Evolutionary conservation across 2,113 vertebrate genomes (phyloP), one percentile per base, ranked within the genome.

Genomic region (Trichechus manatus): DNA sequence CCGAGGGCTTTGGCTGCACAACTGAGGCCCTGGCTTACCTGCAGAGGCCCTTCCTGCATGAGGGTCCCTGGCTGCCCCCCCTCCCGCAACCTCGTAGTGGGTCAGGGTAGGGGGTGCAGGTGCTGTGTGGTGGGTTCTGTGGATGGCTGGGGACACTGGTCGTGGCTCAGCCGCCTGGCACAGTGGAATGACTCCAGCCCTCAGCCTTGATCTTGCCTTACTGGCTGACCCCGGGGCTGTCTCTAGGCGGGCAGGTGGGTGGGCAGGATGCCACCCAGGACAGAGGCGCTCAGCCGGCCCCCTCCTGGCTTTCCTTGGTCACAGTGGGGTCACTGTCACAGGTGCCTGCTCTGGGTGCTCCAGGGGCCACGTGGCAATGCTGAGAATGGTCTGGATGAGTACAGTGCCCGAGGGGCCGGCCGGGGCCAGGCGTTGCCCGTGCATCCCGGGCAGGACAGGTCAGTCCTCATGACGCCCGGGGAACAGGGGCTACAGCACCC

Each of bases 401-500:
- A 19, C 84, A 0, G 1, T 1, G 0, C 7, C 1, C 9, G 81
- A 19, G 33, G 64, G 36, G 29, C 23, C 2, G 6, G 20, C 29
- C 2, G 20, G 3, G 63, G 13, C 17, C 17, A 0, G 31, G 14
- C 14, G 1, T 29, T 64, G 63, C 9, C 27, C 1, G 9, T 5
- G 27, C 27, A 29, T 25, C 19, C 85, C 0, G 1, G 22, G 11
- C 25, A 14, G 39, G 13, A 10, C 74, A 5, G 25, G 39, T 29
- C 36, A 29, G 22, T 25, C 3, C 61, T 61, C 14, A 0, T 3
- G 59, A 10, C 11, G 91, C 63, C 33, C 0, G 1, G 5, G 33
- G 44, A 0, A 9, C 0, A 0, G 44, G 47, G 5, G 25, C 50
- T 5, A 1, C 0, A 0, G 0, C 5, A 17, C 42, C 29, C 19